Base-by-base conservation (phyloP, 2,797 vertebrate genomes). In the Sarcoramphus papa region DNA sequence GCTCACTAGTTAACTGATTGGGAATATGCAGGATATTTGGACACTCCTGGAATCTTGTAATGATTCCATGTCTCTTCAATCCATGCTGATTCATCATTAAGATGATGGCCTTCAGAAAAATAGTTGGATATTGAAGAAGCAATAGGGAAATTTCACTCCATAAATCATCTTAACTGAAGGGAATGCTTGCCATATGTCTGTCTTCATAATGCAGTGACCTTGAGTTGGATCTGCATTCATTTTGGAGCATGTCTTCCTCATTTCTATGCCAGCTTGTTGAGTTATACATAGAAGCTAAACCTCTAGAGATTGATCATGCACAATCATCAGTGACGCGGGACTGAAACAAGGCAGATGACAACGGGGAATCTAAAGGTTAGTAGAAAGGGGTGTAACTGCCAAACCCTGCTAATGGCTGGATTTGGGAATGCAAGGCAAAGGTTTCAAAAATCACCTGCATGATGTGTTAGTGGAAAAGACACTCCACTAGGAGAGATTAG, bases 221-320 rank as follows among this genome's bases (percentile, higher is more conserved):
- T 95, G 92, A 89, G 35, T 9, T 91, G 48, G 81, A 69, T 89
- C 77, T 69, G 81, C 57, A 62, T 54, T 87, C 53, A 14, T 75
- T 94, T 64, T 77, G 68, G 91, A 80, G 68, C 81, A 47, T 85
- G 87, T 87, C 95, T 69, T 92, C 70, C 78, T 95, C 63, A 24
- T 87, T 82, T 86, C 96, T 72, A 79, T 88, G 86, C 94, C 94
- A 86, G 93, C 77, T 92, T 92, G 78, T 83, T 45, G 96, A 88
- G 96, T 76, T 75, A 85, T 79, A 77, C 67, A 95, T 93, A 95
- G 91, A 90, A 93, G 72, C 62, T 4, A 19, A 67, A 37, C 92
- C 95, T 87, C 88, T 53, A 40, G 90, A 93, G 95, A 86, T 54
- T 85, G 95, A 94, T 75, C 94, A 92, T 88, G 91, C 94, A 90